A percentile compares a stretch with the other conserved stretches of the same genome.
These are phyloP conservation scores for Athalia cordata DNA, from an alignment of 2,888 invertebrate genomes.

Conservation along the genomic window DNA sequence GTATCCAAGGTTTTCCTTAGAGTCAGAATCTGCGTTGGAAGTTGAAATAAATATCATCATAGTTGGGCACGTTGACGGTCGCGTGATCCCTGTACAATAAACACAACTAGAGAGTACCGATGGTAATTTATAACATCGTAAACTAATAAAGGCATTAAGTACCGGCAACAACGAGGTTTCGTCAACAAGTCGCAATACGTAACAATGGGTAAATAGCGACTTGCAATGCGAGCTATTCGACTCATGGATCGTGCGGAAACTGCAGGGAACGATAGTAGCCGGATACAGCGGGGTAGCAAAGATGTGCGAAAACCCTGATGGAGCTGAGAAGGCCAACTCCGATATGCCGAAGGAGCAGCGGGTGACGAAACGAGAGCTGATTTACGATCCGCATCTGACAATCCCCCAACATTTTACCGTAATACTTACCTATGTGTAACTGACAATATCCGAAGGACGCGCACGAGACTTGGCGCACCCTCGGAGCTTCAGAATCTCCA, in stretches of 20 bases:
- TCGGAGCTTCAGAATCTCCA: background rate
- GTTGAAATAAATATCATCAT: too few relatives aligned
- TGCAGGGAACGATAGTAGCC: slow-evolving; percentile 1
- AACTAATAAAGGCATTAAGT: slow-evolving; percentile 69
- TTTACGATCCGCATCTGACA: slow-evolving; percentile 25
- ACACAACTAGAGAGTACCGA: background rate
- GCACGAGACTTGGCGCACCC: slow-evolving; percentile 12
- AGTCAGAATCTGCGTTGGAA: too few relatives aligned
- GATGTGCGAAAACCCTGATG: background rate
- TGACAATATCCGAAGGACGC: slow-evolving; percentile 19
- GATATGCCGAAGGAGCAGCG: slow-evolving; percentile 1
- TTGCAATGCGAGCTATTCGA: too few relatives aligned
- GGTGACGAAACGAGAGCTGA: background rate
- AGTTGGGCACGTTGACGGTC: background rate
- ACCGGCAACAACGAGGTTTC: slow-evolving; percentile 57
- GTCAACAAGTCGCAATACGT: slow-evolving; percentile 67
- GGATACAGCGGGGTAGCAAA: background rate
- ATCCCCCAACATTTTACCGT: slow-evolving; percentile 1
- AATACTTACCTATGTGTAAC: background rate
- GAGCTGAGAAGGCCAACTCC: slow-evolving; percentile 5
- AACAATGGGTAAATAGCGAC: slow-evolving; percentile 53
- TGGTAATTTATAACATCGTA: slow-evolving; percentile 52
- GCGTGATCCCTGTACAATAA: background rate
- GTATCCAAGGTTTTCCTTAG: too few relatives aligned
- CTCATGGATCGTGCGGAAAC: too few relatives aligned